Evolutionary conservation across 2,113 vertebrate species (phyloP).

Genomic region (Chamaetylas fuelleborni): DNA sequence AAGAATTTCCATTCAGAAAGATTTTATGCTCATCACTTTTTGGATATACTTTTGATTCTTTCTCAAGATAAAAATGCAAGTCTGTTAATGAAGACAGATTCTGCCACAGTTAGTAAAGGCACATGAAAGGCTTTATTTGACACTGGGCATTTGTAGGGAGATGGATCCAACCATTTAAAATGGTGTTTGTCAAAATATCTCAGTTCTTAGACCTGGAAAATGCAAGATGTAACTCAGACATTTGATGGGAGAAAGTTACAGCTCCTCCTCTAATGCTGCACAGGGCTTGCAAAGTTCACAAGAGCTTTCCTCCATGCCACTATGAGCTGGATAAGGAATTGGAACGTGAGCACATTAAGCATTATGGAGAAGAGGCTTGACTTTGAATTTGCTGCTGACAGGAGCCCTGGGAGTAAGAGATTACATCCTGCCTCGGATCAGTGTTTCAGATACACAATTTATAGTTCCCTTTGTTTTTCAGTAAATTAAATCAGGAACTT

Average conservation of each 20-base stretch:
- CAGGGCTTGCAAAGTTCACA: not conserved
- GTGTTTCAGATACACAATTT: not conserved
- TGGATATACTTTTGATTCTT: not conserved
- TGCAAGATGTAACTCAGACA: not conserved
- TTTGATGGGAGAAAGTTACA: not conserved
- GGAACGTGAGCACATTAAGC: not conserved
- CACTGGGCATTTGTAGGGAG: not conserved
- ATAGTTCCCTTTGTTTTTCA: not conserved
- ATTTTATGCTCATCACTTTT: not conserved
- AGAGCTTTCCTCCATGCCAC: not conserved
- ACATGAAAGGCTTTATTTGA: not conserved
- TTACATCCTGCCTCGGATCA: not conserved
- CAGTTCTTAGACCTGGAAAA: not conserved
- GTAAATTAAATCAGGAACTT: conserved; percentile 41
- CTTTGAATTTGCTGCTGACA: not conserved
- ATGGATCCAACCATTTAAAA: not conserved
- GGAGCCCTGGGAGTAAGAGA: not conserved
- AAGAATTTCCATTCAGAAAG: not conserved
- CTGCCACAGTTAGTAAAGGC: not conserved
- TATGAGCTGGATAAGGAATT: not conserved
- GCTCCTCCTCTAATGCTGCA: not conserved
- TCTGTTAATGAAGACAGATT: not conserved
- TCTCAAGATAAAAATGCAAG: not conserved
- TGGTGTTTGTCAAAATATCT: not conserved
- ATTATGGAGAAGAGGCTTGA: not conserved